phyloP scores from a whole-genome alignment of 2,113 vertebrate genomes.

The Dasyurus viverrinus region DNA sequence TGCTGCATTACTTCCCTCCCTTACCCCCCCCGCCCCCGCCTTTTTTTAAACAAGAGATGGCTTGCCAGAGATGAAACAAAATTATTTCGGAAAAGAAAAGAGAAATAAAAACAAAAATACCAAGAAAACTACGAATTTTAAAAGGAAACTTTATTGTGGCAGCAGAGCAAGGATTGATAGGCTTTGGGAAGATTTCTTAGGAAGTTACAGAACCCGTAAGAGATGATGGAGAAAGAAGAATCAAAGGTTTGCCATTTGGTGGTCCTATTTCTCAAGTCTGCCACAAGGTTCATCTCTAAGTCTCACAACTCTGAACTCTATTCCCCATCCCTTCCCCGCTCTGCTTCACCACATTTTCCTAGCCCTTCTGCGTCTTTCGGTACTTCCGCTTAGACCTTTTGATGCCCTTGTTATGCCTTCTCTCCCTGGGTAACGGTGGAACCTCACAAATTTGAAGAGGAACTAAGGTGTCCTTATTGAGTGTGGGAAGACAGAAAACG shows the following conservation, averaged over 20 bases:
- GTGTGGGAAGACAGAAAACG: background rate
- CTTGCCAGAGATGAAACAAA: background rate
- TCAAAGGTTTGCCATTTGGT: background rate
- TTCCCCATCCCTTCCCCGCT: background rate
- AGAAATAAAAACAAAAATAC: background rate
- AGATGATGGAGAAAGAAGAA: background rate
- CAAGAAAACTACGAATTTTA: background rate
- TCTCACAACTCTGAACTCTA: background rate
- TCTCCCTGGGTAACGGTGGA: background rate
- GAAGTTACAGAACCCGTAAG: background rate
- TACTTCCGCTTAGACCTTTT: background rate
- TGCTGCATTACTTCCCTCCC: background rate
- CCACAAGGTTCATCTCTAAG: background rate
- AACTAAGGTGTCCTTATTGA: background rate
- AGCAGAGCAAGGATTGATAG: background rate
- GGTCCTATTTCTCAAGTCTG: background rate
- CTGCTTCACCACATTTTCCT: background rate
- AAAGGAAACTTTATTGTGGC: background rate
- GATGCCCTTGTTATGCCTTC: background rate
- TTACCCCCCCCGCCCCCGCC: no score
- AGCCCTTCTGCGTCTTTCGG: background rate
- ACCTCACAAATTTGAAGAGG: background rate
- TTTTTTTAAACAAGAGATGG: background rate
- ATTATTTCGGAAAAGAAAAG: background rate
- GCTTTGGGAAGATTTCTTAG: background rate